A percentile compares a stretch with the other conserved stretches of the same genome.
These are phyloP conservation scores for Cheilosia impressa DNA, from an alignment of 2,888 invertebrate species.

Conservation along the genomic window DNA sequence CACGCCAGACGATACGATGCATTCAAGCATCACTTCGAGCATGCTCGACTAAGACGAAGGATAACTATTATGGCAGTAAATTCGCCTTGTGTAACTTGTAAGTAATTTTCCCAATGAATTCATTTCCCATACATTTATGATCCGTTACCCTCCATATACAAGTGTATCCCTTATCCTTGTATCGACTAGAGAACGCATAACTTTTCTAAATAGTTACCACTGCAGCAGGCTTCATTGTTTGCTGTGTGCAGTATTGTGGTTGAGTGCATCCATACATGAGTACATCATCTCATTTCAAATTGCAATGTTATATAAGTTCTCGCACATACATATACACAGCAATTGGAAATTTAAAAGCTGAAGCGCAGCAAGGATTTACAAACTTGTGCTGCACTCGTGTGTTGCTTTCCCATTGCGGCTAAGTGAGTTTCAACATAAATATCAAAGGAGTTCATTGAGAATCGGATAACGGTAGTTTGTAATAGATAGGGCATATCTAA, in stretches of 20 bases:
- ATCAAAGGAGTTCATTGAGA: no score
- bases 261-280: not conserved
- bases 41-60: not conserved
- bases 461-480: no score
- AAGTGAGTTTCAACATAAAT: no score
- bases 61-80: slow-evolving; percentile 58
- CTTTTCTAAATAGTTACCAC: slow-evolving; percentile 20
- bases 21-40: slow-evolving; percentile 37
- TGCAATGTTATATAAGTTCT: no score
- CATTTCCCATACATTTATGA: slow-evolving; percentile 71
- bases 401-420: no score
- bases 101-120: slow-evolving; percentile 72
- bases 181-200: slow-evolving; percentile 4
- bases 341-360: no score
- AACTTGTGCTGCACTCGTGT: no score
- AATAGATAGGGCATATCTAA: not conserved
- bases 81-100: slow-evolving; percentile 45
- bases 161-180: slow-evolving; percentile 3
- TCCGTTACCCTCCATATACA: not conserved
- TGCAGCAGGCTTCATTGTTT: not conserved
- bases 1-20: not conserved
- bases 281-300: no score
- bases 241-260: not conserved
- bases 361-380: no score
- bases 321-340: no score